phyloP scores from a whole-genome alignment of 2,888 invertebrate species.

The Trachelus tabidus region DNA sequence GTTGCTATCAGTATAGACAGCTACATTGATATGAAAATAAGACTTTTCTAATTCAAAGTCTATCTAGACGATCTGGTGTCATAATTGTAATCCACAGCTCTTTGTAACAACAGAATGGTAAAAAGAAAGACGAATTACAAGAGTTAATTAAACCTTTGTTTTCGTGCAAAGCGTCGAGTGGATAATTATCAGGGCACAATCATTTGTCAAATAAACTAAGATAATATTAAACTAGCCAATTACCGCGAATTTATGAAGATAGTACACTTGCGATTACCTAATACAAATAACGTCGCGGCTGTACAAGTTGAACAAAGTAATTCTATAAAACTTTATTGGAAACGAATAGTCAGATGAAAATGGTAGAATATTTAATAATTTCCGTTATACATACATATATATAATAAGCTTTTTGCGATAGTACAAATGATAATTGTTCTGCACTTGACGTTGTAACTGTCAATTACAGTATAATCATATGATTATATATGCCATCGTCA shows the following conservation, averaged over 20 bases:
- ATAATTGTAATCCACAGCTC: neutral
- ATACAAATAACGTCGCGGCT: neutral
- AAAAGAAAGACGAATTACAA: neutral
- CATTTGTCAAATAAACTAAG: neutral
- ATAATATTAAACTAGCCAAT: neutral
- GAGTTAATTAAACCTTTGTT: neutral
- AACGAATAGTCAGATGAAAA: neutral
- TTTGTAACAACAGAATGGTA: neutral
- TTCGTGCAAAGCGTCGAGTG: neutral
- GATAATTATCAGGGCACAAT: neutral
- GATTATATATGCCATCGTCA: neutral
- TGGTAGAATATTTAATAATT: neutral
- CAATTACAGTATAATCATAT: neutral
- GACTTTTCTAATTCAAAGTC: neutral
- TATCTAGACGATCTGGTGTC: neutral
- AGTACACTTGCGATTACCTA: neutral
- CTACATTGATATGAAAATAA: neutral
- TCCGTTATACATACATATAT: neutral
- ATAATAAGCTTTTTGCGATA: neutral
- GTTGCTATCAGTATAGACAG: neutral
- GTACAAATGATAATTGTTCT: neutral
- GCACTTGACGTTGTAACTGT: neutral
- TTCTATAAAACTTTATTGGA: neutral
- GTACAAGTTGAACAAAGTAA: neutral
- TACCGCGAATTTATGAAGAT: neutral